phyloP scores from a whole-genome alignment of 2,113 vertebrate species.

The Parotia lawesii region DNA sequence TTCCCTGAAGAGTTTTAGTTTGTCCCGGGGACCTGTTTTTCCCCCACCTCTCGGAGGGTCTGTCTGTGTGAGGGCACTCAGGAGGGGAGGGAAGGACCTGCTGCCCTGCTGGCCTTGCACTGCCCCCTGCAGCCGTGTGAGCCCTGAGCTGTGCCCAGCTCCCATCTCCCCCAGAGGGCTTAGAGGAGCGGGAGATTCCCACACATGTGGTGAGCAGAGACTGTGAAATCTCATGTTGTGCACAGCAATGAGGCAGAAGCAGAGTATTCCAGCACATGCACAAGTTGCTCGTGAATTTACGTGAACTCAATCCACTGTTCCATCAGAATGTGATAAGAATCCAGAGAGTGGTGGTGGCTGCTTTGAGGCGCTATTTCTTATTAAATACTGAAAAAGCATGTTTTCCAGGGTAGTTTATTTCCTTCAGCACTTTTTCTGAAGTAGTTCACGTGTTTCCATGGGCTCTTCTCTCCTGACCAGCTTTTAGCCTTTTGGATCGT shows the following conservation, averaged over 20 bases:
- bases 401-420: neutral
- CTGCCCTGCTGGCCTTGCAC: slow-evolving; percentile 5
- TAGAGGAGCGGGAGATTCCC: too few relatives aligned
- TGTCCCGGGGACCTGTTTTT: neutral
- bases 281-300: accelerated
- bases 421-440: neutral
- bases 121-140: neutral
- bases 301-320: accelerated
- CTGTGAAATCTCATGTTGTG: accelerated
- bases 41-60: neutral
- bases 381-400: neutral
- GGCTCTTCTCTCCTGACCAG: neutral
- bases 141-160: neutral
- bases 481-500: neutral
- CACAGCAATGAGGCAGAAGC: neutral
- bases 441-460: neutral
- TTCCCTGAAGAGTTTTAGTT: neutral
- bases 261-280: accelerated
- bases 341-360: neutral
- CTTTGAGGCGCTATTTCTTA: neutral
- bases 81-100: neutral
- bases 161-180: accelerated
- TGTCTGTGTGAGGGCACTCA: accelerated
- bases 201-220: neutral
- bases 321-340: neutral